Conservation (phyloP, 37 sponge, comb jelly and placozoan species). For the Ianthella basta region DNA sequence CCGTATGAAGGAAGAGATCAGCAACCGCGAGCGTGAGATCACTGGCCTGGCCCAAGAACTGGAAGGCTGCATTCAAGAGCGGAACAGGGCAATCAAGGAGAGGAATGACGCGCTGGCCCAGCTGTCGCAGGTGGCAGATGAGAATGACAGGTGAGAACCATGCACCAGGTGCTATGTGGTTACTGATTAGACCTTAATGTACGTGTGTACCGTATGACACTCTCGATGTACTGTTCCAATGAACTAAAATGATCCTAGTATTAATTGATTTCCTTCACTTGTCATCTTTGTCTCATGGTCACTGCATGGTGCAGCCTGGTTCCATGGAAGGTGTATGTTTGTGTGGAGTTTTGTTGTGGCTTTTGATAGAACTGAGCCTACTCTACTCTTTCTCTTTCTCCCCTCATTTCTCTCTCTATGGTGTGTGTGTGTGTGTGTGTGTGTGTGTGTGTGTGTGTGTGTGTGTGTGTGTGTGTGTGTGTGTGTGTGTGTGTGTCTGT, state of each 20-base stretch:
- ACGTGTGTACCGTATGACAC: too few species aligned
- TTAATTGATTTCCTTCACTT: background rate
- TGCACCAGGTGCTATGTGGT: too few species aligned
- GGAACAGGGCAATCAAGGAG: conserved; percentile 16
- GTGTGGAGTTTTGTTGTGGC: background rate
- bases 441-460: conserved; percentile 37
- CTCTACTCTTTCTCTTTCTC: too few species aligned
- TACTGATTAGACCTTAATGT: too few species aligned
- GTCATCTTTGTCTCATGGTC: too few species aligned
- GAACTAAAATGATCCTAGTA: too few species aligned
- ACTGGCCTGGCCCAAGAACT: conserved; percentile 22
- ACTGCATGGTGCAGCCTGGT: too few species aligned
- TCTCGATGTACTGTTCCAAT: too few species aligned
- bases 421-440: conserved; percentile 21
- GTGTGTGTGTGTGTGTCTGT: conserved; percentile 37
- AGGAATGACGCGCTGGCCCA: conserved; percentile 16
- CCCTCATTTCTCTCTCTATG: too few species aligned
- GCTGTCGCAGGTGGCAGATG: conserved; percentile 17
- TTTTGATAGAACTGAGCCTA: too few species aligned
- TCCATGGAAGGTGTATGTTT: background rate
- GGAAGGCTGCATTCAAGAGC: conserved; percentile 19
- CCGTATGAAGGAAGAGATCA: background rate
- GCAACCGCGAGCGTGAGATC: background rate
- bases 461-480: conserved; percentile 35
- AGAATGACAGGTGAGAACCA: conserved; percentile 11